phyloP scores from a whole-genome alignment of 2,113 vertebrate species.

The Sminthopsis crassicaudata region DNA sequence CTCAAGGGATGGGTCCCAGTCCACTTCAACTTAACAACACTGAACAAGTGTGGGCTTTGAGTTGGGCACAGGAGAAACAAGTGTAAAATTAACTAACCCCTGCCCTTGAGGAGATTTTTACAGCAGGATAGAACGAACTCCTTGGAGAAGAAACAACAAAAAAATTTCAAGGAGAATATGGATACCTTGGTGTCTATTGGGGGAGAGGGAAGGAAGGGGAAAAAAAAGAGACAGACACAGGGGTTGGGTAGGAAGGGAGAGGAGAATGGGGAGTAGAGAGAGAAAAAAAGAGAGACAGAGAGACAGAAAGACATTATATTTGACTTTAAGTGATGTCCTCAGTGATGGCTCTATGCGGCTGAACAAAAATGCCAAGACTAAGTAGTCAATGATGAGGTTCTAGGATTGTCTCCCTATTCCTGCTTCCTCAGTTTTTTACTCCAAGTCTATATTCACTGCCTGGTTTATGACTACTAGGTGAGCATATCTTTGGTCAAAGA shows the following conservation, averaged over 20 bases:
- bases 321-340: neutral
- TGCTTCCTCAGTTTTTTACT: neutral
- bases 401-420: neutral
- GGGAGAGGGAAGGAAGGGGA: no score
- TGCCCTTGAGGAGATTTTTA: neutral
- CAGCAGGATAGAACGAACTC: neutral
- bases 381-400: neutral
- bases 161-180: neutral
- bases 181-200: no score
- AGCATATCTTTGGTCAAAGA: neutral
- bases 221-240: neutral
- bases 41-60: neutral
- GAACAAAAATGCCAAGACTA: no score
- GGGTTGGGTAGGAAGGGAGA: neutral
- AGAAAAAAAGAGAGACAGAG: no score
- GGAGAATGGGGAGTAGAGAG: neutral
- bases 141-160: neutral
- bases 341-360: neutral
- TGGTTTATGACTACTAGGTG: neutral
- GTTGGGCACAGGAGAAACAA: neutral
- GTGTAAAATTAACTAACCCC: neutral
- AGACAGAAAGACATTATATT: neutral
- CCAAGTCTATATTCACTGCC: neutral
- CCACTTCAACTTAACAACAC: neutral
- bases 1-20: neutral